A percentile compares a stretch with the other conserved stretches of the same genome.
These are phyloP conservation scores for Podarcis raffonei DNA, from an alignment of 2,113 vertebrate species.

Conservation along the genomic window DNA sequence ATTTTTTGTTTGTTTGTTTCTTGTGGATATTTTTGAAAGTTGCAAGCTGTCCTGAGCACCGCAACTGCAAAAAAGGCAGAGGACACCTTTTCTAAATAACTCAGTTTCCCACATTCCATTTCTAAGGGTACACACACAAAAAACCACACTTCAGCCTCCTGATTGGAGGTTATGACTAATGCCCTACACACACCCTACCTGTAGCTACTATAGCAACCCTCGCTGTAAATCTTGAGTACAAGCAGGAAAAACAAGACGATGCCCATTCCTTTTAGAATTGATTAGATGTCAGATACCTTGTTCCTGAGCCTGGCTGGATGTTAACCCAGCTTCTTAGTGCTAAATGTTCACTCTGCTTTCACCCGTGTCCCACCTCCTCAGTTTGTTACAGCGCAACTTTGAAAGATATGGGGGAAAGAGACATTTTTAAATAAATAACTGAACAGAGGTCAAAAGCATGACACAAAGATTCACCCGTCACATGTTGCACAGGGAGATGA, in stretches of 20 bases:
- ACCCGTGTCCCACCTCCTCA: not conserved
- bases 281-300: not conserved
- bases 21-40: not conserved
- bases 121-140: not conserved
- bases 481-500: not conserved
- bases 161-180: not conserved
- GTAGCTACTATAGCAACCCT: not conserved
- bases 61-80: not conserved
- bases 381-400: not conserved
- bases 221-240: not conserved
- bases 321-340: constrained; percentile 18
- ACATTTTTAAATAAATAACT: not conserved
- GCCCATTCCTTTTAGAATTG: not conserved
- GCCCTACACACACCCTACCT: not conserved
- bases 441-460: not conserved
- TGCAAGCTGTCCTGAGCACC: not conserved
- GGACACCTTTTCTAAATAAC: not conserved
- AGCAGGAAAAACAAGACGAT: not conserved
- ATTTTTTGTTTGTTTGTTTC: not conserved
- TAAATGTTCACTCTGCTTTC: not conserved
- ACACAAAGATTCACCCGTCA: not conserved
- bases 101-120: not conserved
- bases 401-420: not conserved
- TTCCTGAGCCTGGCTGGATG: not conserved
- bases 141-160: not conserved